Base-by-base conservation (phyloP, 2,797 vertebrate genomes). In the Hephaestus fuliginosus region DNA sequence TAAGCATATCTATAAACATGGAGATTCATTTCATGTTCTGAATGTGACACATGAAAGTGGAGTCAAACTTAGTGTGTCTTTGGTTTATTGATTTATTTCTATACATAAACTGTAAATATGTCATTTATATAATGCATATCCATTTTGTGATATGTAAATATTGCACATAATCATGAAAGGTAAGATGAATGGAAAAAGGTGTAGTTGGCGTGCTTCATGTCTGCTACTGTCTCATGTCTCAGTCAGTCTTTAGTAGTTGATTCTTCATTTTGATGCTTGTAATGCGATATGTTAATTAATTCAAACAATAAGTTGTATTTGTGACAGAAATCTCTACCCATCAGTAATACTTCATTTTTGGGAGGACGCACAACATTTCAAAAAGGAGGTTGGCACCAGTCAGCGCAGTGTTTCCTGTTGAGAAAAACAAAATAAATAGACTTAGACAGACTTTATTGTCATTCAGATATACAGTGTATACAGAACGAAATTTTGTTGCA, bases 331-430 rank as follows among this genome's bases (percentile, higher is more conserved):
- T 25, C 25, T 25, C 25, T 25, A 20, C 30, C 52, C 10, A 70
- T 96, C 88, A 96, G 48, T 86, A 83, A 0, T 93, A 92, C 90
- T 95, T 97, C 12, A 96, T 93, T 65, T 95, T 93, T 0, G 97
- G 97, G 41, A 99, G 97, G 14, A 91, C 93, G 0, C 98, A 99
- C 46, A 99, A 81, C 97, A 99, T 99, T 93, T 99, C 97, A 33
- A 98, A 99, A 11, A 99, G 95, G 28, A 99, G 95, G 83, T 99
- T 99, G 48, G 98, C 98, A 0, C 94, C 98, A 51, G 97, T 91
- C 74, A 99, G 93, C 1, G 98, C 97, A 0, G 98, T 99, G 92
- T 97, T 99, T 14, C 98, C 98, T 99, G 81, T n/a, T 18, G 62
- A 80, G 63, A 39, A 13, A 52, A 56, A 63, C 66, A 55, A 18